These are phyloP conservation scores for Drosophila multiciliata DNA, from an alignment of 2,888 invertebrate species.

Conservation along the genomic window DNA sequence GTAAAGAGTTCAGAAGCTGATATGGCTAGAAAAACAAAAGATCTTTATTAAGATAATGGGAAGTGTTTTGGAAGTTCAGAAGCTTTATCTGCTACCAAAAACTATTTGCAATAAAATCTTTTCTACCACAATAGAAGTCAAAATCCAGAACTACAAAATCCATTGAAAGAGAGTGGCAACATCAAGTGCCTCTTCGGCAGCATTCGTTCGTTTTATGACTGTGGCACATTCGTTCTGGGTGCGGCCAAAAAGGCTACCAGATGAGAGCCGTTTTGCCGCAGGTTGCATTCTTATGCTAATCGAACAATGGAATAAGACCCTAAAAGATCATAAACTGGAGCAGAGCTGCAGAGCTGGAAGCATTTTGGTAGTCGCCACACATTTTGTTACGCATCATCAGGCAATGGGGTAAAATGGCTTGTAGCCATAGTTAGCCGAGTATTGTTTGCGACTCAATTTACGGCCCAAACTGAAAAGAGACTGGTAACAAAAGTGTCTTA, in stretches of 20 bases:
- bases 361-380: constrained; percentile 54
- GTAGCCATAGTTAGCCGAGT: constrained; percentile 63
- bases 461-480: constrained; percentile 41
- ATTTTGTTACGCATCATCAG: constrained; percentile 63
- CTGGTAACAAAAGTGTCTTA: constrained; percentile 32
- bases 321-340: constrained; percentile 43
- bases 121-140: constrained; percentile 28
- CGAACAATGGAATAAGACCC: constrained; percentile 52
- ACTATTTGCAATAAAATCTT: constrained; percentile 74
- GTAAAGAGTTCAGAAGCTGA: constrained; percentile 1
- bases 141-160: constrained; percentile 15
- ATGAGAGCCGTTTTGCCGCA: constrained; percentile 52
- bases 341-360: constrained; percentile 23
- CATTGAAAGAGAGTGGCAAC: constrained; percentile 21
- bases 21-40: background rate
- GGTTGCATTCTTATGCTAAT: constrained; percentile 77
- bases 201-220: constrained; percentile 45
- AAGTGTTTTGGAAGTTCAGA: constrained; percentile 55
- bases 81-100: constrained; percentile 59
- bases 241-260: constrained; percentile 51
- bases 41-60: background rate
- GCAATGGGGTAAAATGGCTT: constrained; percentile 18
- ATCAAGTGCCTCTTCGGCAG: constrained; percentile 47
- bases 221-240: constrained; percentile 59
- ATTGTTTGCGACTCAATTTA: constrained; percentile 67